Evolutionary conservation across 35 echinoderm and acorn worm genomes (phyloP).

Genomic region (Anneissia japonica): DNA sequence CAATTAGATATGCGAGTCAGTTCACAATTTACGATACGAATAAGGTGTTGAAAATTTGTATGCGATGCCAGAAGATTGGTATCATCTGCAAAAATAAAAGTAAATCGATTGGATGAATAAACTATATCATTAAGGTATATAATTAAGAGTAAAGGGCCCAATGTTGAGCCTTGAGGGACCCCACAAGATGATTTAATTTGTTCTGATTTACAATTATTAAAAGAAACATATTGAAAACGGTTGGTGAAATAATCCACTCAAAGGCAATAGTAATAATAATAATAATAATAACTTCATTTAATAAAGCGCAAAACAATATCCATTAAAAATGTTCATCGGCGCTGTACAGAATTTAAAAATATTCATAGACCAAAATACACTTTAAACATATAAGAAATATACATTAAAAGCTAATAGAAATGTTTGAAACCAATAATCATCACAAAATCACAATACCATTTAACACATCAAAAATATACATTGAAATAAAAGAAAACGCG

Average conservation of each 20-base stretch:
- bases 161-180: constrained; percentile 38
- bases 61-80: not conserved
- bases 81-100: not conserved
- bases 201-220: not conserved
- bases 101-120: not conserved
- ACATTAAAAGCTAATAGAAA: no score
- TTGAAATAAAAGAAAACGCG: no score
- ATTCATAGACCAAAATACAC: no score
- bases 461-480: no score
- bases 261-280: not conserved
- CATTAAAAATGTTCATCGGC: no score
- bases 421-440: no score
- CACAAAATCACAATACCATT: no score
- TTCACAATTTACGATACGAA: not conserved
- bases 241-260: constrained; percentile 26
- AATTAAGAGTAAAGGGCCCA: constrained; percentile 13
- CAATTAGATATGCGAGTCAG: constrained; percentile 1
- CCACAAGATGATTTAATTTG: not conserved
- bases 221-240: constrained; percentile 37
- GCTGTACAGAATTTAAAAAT: no score
- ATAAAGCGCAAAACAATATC: no score
- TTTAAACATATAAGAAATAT: no score
- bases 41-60: not conserved
- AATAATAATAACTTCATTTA: no score
- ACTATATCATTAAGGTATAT: constrained; percentile 34